These are phyloP conservation scores for Ceratoteleas bidentatus DNA, from an alignment of 1,140 invertebrate genomes.

Conservation along the genomic window DNA sequence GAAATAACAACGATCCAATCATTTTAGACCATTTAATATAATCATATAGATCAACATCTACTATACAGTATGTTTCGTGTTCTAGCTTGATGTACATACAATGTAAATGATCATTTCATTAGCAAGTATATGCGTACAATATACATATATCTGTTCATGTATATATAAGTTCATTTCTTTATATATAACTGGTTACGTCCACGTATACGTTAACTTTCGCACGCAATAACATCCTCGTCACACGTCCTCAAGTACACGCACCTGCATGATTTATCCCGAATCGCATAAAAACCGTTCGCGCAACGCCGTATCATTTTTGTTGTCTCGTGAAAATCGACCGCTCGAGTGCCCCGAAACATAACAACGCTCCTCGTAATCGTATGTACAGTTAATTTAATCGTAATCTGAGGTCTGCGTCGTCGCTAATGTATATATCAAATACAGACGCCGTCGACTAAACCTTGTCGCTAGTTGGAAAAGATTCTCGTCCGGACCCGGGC, in stretches of 20 bases:
- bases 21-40: slow-evolving; percentile 77
- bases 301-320: slow-evolving; percentile 39
- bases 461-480: slow-evolving; percentile 18
- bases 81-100: slow-evolving; percentile 74
- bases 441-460: slow-evolving; percentile 20
- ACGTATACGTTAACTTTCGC: slow-evolving; percentile 49
- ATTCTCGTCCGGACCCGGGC: not conserved
- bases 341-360: slow-evolving; percentile 19
- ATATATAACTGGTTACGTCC: slow-evolving; percentile 28
- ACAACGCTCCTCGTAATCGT: slow-evolving; percentile 28
- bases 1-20: slow-evolving; percentile 2
- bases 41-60: slow-evolving; percentile 75
- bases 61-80: slow-evolving; percentile 75
- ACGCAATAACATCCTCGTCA: slow-evolving; percentile 42
- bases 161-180: slow-evolving; percentile 52
- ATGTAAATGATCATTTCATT: slow-evolving; percentile 69
- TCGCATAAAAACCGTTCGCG: slow-evolving; percentile 65
- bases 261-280: slow-evolving; percentile 59
- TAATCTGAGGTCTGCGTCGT: slow-evolving; percentile 44
- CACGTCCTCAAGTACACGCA: slow-evolving; percentile 55
- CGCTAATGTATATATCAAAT: slow-evolving; percentile 38
- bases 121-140: slow-evolving; percentile 65
- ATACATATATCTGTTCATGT: slow-evolving; percentile 66
- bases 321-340: slow-evolving; percentile 26
- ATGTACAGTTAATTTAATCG: slow-evolving; percentile 57